A percentile compares a stretch with the other conserved stretches of the same genome.
Evolutionary conservation across 1,140 invertebrate genomes (phyloP).

Genomic region (Rhagoletis pomonella): DNA sequence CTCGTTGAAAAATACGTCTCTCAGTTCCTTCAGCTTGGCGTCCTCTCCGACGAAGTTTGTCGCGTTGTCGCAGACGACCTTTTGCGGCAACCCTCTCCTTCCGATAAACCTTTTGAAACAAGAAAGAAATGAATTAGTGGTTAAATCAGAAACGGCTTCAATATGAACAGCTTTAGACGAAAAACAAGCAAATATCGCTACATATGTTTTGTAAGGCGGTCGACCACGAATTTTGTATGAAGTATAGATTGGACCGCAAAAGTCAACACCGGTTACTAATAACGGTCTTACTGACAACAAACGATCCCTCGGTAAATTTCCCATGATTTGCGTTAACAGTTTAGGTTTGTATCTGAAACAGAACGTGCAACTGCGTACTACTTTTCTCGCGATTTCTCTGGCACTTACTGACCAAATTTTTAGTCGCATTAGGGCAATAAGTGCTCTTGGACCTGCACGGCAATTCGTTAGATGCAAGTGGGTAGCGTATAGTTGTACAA

Average conservation of each 20-base stretch:
- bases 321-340: constrained; percentile 54
- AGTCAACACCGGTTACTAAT: constrained; percentile 52
- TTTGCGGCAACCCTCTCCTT: constrained; percentile 58
- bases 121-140: constrained; percentile 62
- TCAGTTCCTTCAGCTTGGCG: constrained; percentile 56
- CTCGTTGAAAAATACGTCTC: constrained; percentile 29
- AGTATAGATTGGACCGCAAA: constrained; percentile 54
- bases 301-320: constrained; percentile 52
- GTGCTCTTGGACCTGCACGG: too few species aligned
- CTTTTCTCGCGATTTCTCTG: constrained; percentile 33
- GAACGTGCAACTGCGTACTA: constrained; percentile 51
- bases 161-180: constrained; percentile 63
- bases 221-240: constrained; percentile 47
- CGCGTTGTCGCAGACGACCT: constrained; percentile 64
- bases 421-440: too few species aligned
- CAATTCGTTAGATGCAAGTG: too few species aligned
- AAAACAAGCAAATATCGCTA: constrained; percentile 54
- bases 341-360: constrained; percentile 56
- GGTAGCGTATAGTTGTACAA: too few species aligned
- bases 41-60: constrained; percentile 63
- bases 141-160: constrained; percentile 63
- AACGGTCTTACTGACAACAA: constrained; percentile 45
- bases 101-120: constrained; percentile 65
- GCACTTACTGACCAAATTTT: too few species aligned
- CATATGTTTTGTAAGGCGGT: constrained; percentile 55